phyloP scores from a whole-genome alignment of 2,888 invertebrate species.

The Cloeon dipterum region DNA sequence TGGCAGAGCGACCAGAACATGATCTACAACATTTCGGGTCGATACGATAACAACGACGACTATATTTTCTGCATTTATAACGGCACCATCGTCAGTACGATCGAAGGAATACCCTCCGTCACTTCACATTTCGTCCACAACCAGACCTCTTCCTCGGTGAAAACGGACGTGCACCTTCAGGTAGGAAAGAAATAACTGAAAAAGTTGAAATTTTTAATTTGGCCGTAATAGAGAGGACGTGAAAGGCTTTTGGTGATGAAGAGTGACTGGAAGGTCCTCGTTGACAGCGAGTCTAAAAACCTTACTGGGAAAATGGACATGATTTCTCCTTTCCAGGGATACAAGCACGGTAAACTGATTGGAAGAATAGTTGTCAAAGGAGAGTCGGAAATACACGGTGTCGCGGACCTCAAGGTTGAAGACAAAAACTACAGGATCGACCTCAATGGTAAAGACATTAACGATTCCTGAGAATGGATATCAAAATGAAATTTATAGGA shows the following conservation, averaged over 20 bases:
- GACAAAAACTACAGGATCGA: slow-evolving; percentile 39
- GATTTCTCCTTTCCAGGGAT: slow-evolving; percentile 43
- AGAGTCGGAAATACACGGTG: slow-evolving; percentile 38
- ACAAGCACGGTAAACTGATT: slow-evolving; percentile 38
- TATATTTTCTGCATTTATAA: slow-evolving; percentile 20
- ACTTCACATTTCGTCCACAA: slow-evolving; percentile 29
- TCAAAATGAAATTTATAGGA: slow-evolving; percentile 17
- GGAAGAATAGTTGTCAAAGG: slow-evolving; percentile 40
- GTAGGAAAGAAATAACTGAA: slow-evolving; percentile 18
- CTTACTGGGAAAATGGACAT: slow-evolving; percentile 40
- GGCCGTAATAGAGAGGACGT: slow-evolving; percentile 18
- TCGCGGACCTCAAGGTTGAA: slow-evolving; percentile 45
- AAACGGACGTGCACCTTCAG: slow-evolving; percentile 25
- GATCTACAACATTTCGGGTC: slow-evolving; percentile 27
- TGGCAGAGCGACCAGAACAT: slow-evolving; percentile 36
- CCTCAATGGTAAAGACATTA: slow-evolving; percentile 36
- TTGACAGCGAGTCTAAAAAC: slow-evolving; percentile 26
- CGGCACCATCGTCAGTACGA: slow-evolving; percentile 29
- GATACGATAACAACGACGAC: slow-evolving; percentile 20
- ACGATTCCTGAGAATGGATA: not conserved
- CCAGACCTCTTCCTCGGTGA: slow-evolving; percentile 23
- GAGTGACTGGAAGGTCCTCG: slow-evolving; percentile 41
- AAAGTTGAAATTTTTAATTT: too few species aligned
- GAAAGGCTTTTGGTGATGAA: slow-evolving; percentile 40
- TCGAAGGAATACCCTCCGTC: slow-evolving; percentile 30